These are phyloP conservation scores for Drosophila persimilis DNA, from an alignment of 1,140 invertebrate genomes.

Conservation along the genomic window DNA sequence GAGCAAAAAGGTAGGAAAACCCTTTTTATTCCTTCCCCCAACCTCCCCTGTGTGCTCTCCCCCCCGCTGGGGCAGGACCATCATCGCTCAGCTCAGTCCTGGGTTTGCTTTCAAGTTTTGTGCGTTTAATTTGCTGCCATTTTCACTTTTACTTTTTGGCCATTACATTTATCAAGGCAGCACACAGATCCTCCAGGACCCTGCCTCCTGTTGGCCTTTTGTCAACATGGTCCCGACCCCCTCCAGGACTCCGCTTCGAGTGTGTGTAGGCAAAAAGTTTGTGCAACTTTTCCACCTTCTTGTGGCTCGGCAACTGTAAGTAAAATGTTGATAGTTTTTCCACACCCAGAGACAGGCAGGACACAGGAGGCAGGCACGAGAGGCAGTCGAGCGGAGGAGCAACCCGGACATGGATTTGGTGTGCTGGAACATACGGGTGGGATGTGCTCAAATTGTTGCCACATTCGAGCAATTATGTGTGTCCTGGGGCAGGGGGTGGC, in stretches of 20 bases:
- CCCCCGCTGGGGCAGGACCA: not conserved
- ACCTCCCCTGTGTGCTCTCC: too few relatives aligned
- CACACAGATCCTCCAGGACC: too few relatives aligned
- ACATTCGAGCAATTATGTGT: slow-evolving; percentile 71
- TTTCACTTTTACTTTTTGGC: slow-evolving; percentile 66
- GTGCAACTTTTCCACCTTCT: slow-evolving; percentile 58
- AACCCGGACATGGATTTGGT: slow-evolving; percentile 22
- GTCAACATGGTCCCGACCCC: slow-evolving; percentile 66
- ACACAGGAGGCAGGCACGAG: not conserved
- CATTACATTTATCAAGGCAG: slow-evolving; percentile 61
- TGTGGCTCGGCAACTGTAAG: slow-evolving; percentile 53
- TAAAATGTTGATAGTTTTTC: slow-evolving; percentile 69
- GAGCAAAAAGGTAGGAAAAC: slow-evolving; percentile 36
- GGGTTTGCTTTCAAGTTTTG: slow-evolving; percentile 60
- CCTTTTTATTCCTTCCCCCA: slow-evolving; percentile 5
- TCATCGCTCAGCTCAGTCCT: slow-evolving; percentile 26
- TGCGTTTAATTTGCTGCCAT: slow-evolving; percentile 74
- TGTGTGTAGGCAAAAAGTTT: slow-evolving; percentile 35
- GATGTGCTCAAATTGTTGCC: slow-evolving; percentile 48
- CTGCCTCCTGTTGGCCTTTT: slow-evolving; percentile 54
- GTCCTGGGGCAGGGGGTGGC: slow-evolving; percentile 13
- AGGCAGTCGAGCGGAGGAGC: not conserved
- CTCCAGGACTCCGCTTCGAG: slow-evolving; percentile 15
- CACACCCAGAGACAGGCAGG: too few relatives aligned
- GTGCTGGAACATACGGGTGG: slow-evolving; percentile 16